Percentiles rank a stretch among this genome's conserved stretches.
Conservation (phyloP, 2,888 invertebrate genomes). For the Acleris sparsana region DNA sequence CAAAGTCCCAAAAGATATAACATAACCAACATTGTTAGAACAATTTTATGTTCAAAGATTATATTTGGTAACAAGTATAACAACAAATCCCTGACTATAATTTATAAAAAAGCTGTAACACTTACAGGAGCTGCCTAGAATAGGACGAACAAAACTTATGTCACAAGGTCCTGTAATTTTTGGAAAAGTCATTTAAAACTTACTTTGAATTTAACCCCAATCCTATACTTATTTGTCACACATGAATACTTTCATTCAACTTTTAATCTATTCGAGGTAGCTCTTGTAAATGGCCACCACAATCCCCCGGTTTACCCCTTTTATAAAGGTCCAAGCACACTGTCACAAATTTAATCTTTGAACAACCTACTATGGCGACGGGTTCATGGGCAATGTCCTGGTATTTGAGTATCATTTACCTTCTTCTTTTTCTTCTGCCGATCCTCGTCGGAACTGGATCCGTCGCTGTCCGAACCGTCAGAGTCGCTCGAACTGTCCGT, state of each 20-base stretch:
- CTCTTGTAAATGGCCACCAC: too few species aligned
- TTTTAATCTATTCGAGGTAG: too few species aligned
- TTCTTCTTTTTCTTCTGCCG: constrained; percentile 72
- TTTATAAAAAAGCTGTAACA: too few species aligned
- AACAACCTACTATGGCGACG: constrained; percentile 9
- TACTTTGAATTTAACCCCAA: too few species aligned
- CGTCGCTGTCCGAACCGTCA: constrained; percentile 57
- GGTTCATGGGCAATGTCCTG: not conserved
- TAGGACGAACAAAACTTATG: too few species aligned
- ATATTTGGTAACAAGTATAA: constrained; percentile 12
- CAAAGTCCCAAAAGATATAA: constrained; percentile 33
- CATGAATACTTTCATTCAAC: too few species aligned
- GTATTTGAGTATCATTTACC: constrained; percentile 57
- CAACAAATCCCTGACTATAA: too few species aligned
- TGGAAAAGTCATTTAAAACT: too few species aligned
- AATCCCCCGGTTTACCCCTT: too few species aligned
- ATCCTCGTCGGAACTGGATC: constrained; percentile 48
- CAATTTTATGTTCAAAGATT: constrained; percentile 40
- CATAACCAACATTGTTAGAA: constrained; percentile 39
- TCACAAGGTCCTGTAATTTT: too few species aligned
- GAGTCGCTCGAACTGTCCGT: constrained; percentile 77
- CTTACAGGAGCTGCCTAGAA: too few species aligned
- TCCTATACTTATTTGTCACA: too few species aligned
- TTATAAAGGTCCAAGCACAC: not conserved
- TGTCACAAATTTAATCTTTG: constrained; percentile 46